Base-by-base conservation (phyloP, 2,797 vertebrate genomes). In the Sphenodon punctatus region DNA sequence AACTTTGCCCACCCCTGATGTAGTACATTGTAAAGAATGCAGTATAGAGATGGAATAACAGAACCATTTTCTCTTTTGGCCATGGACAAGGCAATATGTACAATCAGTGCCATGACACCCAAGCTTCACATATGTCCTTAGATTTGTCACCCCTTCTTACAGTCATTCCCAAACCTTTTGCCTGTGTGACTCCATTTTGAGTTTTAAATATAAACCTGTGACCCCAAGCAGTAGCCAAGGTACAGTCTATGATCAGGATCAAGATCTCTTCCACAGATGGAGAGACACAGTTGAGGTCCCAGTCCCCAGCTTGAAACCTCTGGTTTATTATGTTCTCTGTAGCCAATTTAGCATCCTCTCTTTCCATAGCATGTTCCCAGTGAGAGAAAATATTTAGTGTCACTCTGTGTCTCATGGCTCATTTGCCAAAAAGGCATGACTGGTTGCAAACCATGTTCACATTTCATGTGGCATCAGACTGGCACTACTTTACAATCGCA, bases 101-200 rank as follows among this genome's bases (percentile, higher is more conserved):
- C 34, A 17, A 15, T 49, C 23, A 64, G 61, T 43, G 65, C 8
- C 12, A 1, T 0, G 8, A 8, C n/a, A 7, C 7, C 23, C 20
- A 5, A 13, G 63, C n/a, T 10, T 0, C n/a, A 14, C 15, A 38
- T 8, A 23, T 66, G 25, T 55, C 30, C 2, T 1, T 45, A 67
- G 12, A 53, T 16, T 70, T 32, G n/a, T 5, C 0, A 0, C 27
- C 55, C 42, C n/a, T n/a, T n/a, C n/a, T n/a, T n/a, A n/a, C n/a
- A n/a, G n/a, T n/a, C n/a, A n/a, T n/a, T n/a, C n/a, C n/a, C n/a
- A n/a, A n/a, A n/a, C n/a, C n/a, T n/a, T n/a, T n/a, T n/a, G n/a
- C n/a, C n/a, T n/a, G n/a, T n/a, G n/a, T n/a, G n/a, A n/a, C n/a
- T n/a, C n/a, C n/a, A n/a, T n/a, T n/a, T n/a, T n/a, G n/a, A n/a